phyloP scores from a whole-genome alignment of 2,797 vertebrate genomes.

The Dallia pectoralis region DNA sequence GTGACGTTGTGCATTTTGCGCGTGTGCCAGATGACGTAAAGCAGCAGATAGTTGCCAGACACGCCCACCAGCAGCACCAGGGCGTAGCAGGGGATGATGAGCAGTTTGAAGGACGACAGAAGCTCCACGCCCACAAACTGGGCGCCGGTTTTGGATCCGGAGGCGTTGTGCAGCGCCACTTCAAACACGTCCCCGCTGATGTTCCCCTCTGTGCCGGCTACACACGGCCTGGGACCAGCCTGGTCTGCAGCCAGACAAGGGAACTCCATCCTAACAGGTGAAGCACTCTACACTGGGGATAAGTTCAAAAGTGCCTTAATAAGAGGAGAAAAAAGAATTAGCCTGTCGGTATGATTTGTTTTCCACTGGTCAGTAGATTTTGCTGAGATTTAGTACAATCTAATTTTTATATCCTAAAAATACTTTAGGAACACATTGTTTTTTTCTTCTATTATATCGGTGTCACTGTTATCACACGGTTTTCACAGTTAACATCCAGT shows the following conservation, averaged over 20 bases:
- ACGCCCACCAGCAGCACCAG: slow-evolving; percentile 82
- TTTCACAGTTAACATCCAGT: not conserved
- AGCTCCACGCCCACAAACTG: slow-evolving; percentile 84
- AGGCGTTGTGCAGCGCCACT: slow-evolving; percentile 69
- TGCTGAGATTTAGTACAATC: not conserved
- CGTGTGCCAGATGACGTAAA: slow-evolving; percentile 85
- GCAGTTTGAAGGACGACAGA: slow-evolving; percentile 84
- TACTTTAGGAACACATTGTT: not conserved
- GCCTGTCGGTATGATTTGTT: not conserved
- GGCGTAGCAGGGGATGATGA: slow-evolving; percentile 86
- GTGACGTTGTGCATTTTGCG: slow-evolving; percentile 91
- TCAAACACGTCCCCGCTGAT: slow-evolving; percentile 59
- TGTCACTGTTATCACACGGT: not conserved
- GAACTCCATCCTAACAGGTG: slow-evolving; percentile 62
- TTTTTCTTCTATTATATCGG: not conserved
- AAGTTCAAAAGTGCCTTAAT: slow-evolving; percentile 11
- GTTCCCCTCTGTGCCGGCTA: slow-evolving; percentile 45
- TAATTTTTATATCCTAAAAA: not conserved
- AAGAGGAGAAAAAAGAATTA: not conserved
- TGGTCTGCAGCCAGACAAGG: slow-evolving; percentile 57
- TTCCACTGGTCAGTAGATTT: not conserved
- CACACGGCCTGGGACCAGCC: slow-evolving; percentile 28
- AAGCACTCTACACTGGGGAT: slow-evolving; percentile 30
- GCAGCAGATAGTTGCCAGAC: slow-evolving; percentile 85
- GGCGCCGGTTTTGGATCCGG: slow-evolving; percentile 64